Evolutionary conservation across 2,888 invertebrate genomes (phyloP).

Genomic region (Xanthia togata): DNA sequence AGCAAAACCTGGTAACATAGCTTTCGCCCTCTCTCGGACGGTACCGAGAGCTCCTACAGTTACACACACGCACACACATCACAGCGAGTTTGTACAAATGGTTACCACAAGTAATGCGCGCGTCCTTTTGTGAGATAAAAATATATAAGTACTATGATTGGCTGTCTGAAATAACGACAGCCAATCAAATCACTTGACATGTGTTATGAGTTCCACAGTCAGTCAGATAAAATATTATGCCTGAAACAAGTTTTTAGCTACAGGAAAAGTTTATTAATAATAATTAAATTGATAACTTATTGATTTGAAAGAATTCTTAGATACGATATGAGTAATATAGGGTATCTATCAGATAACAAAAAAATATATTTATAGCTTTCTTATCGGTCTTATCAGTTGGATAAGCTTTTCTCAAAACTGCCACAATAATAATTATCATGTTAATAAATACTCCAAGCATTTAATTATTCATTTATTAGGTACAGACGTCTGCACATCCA

Average conservation of each 20-base stretch:
- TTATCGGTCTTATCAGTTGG: conserved; percentile 4
- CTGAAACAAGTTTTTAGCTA: not conserved
- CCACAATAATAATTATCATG: not conserved
- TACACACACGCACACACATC: too few relatives aligned
- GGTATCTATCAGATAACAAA: conserved; percentile 13
- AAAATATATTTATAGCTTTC: not conserved
- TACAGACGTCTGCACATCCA: too few relatives aligned
- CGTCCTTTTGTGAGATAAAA: too few relatives aligned
- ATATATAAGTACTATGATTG: too few relatives aligned
- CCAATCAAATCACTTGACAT: not conserved
- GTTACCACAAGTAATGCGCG: too few relatives aligned
- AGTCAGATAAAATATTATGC: too few relatives aligned
- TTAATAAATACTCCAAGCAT: not conserved
- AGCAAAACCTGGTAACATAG: too few relatives aligned
- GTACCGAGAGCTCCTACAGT: too few relatives aligned
- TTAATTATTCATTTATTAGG: not conserved
- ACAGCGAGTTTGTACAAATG: too few relatives aligned
- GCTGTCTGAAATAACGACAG: not conserved
- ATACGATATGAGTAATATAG: conserved; percentile 22
- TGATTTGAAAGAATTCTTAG: conserved; percentile 10
- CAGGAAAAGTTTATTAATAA: not conserved
- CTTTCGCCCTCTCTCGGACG: too few relatives aligned
- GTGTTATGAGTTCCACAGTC: not conserved
- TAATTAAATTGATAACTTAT: not conserved
- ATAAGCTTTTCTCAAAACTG: conserved; percentile 14